phyloP scores from a whole-genome alignment of 2,797 vertebrate genomes.

The Telmatherina bonti region DNA sequence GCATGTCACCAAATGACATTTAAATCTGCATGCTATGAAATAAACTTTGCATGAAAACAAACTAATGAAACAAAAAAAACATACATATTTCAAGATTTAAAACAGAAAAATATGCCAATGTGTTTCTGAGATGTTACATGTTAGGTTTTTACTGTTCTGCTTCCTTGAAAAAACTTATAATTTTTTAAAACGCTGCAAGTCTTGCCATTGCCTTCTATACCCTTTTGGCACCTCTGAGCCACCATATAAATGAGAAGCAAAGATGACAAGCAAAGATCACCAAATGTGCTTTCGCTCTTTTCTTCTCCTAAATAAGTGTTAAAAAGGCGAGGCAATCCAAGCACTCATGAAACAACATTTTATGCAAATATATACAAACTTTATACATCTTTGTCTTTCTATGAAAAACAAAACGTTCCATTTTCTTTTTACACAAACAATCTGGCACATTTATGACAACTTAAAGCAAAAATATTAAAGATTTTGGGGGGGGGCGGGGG shows the following conservation, averaged over 20 bases:
- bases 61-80: neutral
- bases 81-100: neutral
- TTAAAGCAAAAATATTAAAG: conserved; percentile 21
- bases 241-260: neutral
- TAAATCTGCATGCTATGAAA: neutral
- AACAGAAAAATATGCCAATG: neutral
- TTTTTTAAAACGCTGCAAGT: neutral
- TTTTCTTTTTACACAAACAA: conserved; percentile 57
- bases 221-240: conserved; percentile 6
- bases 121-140: neutral
- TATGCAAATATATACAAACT: conserved; percentile 62
- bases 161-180: too few species aligned
- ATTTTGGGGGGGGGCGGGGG: too few species aligned
- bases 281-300: neutral
- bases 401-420: conserved; percentile 70
- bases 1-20: neutral
- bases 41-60: neutral
- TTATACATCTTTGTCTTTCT: conserved; percentile 64
- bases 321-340: conserved; percentile 29
- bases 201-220: neutral
- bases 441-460: conserved; percentile 40
- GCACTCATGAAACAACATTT: conserved; percentile 48
- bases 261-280: neutral
- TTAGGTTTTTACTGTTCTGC: neutral
- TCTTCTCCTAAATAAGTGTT: conserved; percentile 2